These are phyloP conservation scores for Stictocephala bisonia DNA, from an alignment of 2,888 invertebrate genomes.

Conservation along the genomic window DNA sequence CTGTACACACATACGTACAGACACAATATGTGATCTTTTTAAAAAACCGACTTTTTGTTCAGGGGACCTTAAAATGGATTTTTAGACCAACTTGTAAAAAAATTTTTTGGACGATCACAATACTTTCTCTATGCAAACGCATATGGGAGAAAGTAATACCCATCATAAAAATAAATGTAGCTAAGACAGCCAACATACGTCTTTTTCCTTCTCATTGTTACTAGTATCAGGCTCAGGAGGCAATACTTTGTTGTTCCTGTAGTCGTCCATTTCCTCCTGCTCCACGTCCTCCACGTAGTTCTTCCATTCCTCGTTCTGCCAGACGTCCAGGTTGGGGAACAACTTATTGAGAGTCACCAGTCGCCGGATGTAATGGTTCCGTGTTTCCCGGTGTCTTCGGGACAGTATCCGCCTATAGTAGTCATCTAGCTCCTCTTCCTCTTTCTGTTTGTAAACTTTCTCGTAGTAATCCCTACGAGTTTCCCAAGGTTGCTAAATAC, in stretches of 20 bases:
- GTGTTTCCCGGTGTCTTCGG: not conserved
- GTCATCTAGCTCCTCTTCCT: slow-evolving; percentile 1
- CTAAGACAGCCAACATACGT: not conserved
- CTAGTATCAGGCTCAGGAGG: too few species aligned
- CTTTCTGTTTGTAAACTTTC: slow-evolving; percentile 15
- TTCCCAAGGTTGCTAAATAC: slow-evolving; percentile 27
- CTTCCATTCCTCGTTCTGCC: slow-evolving; percentile 9
- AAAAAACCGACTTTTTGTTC: too few species aligned
- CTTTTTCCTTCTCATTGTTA: not conserved
- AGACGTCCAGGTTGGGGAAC: slow-evolving; percentile 18
- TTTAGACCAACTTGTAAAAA: too few species aligned
- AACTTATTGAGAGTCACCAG: slow-evolving; percentile 15
- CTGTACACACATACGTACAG: too few species aligned
- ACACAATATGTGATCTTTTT: too few species aligned
- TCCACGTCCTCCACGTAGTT: not conserved
- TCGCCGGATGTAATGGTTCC: slow-evolving; percentile 2
- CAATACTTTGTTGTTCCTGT: not conserved
- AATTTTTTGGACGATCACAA: too few species aligned
- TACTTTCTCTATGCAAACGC: too few species aligned
- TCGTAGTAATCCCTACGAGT: slow-evolving; percentile 2
- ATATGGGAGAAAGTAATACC: too few species aligned
- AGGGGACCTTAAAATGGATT: too few species aligned
- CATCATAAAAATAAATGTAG: not conserved
- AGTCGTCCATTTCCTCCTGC: not conserved
- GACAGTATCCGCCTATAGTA: not conserved